Conservation (phyloP, 1,140 invertebrate species). For the Drosophila nasuta region DNA sequence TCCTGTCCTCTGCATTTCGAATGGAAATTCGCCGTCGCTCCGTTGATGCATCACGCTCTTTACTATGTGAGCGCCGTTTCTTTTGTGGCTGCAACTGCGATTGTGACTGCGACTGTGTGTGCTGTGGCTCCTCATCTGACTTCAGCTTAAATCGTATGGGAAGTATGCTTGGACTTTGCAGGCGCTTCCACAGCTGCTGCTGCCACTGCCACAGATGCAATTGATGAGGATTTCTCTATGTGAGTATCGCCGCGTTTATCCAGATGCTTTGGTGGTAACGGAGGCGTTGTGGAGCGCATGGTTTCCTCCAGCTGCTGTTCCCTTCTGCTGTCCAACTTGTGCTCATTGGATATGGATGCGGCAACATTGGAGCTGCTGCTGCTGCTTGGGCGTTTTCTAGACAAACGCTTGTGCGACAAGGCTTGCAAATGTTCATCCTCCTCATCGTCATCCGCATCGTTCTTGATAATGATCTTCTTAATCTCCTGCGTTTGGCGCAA, state of each 20-base stretch:
- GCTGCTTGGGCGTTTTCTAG: constrained; percentile 32
- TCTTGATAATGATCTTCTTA: constrained; percentile 79
- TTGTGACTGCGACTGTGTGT: neutral
- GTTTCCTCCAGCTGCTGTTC: constrained; percentile 35
- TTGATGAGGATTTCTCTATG: constrained; percentile 29
- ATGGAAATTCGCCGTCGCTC: constrained; percentile 73
- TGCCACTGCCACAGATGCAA: neutral
- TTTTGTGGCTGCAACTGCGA: constrained; percentile 9
- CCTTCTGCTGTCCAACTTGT: constrained; percentile 9
- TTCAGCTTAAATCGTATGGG: constrained; percentile 76
- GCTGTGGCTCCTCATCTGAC: constrained; percentile 41
- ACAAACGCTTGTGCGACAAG: constrained; percentile 42
- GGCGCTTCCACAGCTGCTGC: constrained; percentile 14
- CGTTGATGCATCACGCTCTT: constrained; percentile 54
- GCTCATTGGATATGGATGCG: constrained; percentile 47
- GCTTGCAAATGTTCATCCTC: constrained; percentile 52
- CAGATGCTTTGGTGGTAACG: constrained; percentile 55
- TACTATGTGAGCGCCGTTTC: constrained; percentile 60
- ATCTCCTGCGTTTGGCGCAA: constrained; percentile 77
- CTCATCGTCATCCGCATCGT: constrained; percentile 76
- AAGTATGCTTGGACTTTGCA: constrained; percentile 65
- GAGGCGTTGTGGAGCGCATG: constrained; percentile 72
- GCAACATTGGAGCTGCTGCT: constrained; percentile 18
- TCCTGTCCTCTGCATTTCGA: constrained; percentile 72
- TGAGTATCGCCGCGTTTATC: constrained; percentile 52